Evolutionary conservation across 23 tunicate genomes (phyloP).

Genomic region (Ascidia mentula): DNA sequence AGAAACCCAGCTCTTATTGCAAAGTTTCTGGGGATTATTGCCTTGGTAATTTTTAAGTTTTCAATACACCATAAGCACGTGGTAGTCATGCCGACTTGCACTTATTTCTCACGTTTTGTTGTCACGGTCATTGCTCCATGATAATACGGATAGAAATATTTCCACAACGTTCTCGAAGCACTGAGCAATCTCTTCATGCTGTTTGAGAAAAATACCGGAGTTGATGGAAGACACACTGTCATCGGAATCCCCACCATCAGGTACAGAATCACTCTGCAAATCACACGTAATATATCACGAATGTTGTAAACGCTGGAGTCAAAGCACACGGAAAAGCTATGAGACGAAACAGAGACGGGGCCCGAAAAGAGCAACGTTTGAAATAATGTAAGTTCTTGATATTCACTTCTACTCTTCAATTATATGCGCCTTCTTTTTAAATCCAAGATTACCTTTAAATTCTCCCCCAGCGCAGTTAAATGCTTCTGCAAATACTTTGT

Average conservation of each 20-base stretch:
- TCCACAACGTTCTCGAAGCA: conserved; percentile 44
- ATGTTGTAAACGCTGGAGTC: neutral
- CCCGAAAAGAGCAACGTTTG: too few relatives aligned
- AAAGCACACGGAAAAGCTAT: too few relatives aligned
- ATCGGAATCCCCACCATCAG: conserved; percentile 15
- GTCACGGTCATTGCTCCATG: conserved; percentile 49
- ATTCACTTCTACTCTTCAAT: too few relatives aligned
- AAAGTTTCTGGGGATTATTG: too few relatives aligned
- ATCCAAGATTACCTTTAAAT: conserved; percentile 23
- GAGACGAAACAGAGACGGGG: too few relatives aligned
- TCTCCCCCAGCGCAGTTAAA: conserved; percentile 22
- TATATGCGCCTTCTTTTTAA: neutral
- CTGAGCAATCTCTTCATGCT: conserved; percentile 24
- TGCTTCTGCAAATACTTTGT: conserved; percentile 54
- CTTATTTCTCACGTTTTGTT: neutral
- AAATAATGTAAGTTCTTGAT: neutral
- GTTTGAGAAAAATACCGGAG: conserved; percentile 10
- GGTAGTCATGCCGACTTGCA: too few relatives aligned
- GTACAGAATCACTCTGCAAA: neutral
- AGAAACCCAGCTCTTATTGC: too few relatives aligned
- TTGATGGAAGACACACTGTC: conserved; percentile 18
- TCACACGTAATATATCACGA: neutral
- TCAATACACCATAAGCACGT: too few relatives aligned
- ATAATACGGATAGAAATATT: conserved; percentile 32
- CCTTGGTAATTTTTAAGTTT: too few relatives aligned